Base-by-base conservation (phyloP, 2,113 vertebrate species). In the Platichthys stellatus region DNA sequence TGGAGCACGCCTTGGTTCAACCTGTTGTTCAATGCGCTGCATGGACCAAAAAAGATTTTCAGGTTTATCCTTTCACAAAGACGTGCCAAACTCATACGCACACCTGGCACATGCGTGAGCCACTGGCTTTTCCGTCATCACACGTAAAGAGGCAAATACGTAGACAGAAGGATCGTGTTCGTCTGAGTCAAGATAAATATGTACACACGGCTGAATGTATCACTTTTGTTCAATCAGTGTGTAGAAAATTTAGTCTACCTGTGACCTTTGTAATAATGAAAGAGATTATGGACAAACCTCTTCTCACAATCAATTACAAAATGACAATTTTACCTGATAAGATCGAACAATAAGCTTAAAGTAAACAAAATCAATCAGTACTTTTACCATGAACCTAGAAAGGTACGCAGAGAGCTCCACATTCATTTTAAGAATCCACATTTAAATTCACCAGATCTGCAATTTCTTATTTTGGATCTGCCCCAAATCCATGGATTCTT, bases 21-120 rank as follows among this genome's bases (percentile, higher is more conserved):
- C 91, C 87, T 86, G 89, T 92, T 89, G 80, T 84, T 74, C 86
- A 63, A 26, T 78, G 18, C 60, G 6, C 24, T 69, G 56, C 70
- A 73, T 40, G 61, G 86, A 71, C 81, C 60, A 57, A 69, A 54
- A 75, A 20, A 78, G 54, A 82, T 68, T 80, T 89, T 81, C 72
- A 73, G 75, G 78, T 84, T 78, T 56, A 74, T 62, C 43, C 45
- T n/a, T 76, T 74, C 20, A 74, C 70, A 69, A 51, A 66, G 21
- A 31, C 83, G 62, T n/a, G 11, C 11, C 66, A 20, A n/a, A 38
- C 59, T 81, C 26, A 8, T 76, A 63, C 14, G 40, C 63, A 85
- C 40, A 40, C 0, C 31, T 31, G 24, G 20, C 26, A 67, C 26
- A 67, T 12, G 61, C 4, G 11, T 78, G 58, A 84, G 62, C 72